Percentiles rank a stretch among this genome's conserved stretches.
Evolutionary conservation across 2,113 vertebrate species (phyloP).

Genomic region (Atractosteus spatula): DNA sequence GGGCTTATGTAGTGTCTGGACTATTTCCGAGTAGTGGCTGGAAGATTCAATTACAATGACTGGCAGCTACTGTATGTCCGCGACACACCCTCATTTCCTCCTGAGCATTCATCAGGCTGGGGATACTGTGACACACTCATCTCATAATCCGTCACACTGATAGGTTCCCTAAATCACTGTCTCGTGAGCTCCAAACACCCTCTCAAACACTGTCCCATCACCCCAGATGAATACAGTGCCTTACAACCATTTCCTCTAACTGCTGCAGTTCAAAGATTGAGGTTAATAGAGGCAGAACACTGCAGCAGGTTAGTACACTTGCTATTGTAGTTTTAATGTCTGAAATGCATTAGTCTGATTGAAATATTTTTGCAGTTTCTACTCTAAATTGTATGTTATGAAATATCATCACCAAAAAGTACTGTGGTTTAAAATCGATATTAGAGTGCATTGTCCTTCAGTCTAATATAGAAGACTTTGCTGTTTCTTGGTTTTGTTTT

Average conservation of each 20-base stretch:
- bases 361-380: no score
- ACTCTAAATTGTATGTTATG: no score
- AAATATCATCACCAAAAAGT: no score
- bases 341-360: no score
- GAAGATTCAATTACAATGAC: slow-evolving; percentile 41
- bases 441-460: no score
- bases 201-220: no score
- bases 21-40: slow-evolving; percentile 1
- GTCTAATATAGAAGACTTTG: neutral
- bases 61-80: slow-evolving; percentile 24
- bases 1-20: neutral
- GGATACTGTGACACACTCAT: neutral
- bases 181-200: no score
- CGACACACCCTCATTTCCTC: slow-evolving; percentile 16
- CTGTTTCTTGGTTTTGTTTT: neutral
- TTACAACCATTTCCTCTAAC: no score
- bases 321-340: neutral
- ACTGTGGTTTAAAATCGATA: no score
- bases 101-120: neutral
- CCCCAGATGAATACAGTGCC: no score
- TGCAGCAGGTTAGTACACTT: no score
- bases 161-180: no score
- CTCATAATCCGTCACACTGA: neutral
- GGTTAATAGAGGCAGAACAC: neutral
- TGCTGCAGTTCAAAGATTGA: neutral